Conservation (phyloP, 2,113 vertebrate genomes). For the Sturnus vulgaris region DNA sequence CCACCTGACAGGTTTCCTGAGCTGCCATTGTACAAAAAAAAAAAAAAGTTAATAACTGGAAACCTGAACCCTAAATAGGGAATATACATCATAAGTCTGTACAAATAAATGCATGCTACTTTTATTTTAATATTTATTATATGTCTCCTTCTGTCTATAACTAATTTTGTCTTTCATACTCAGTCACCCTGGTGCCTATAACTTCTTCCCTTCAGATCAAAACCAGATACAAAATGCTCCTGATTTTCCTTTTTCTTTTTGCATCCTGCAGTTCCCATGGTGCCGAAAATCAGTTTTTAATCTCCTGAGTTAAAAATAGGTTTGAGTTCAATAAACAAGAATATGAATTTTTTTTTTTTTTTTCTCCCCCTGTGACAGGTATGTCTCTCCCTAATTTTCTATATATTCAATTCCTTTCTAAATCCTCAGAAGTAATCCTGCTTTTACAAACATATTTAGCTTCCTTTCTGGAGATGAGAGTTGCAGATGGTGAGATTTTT, state of each 20-base stretch:
- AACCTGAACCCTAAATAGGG: not conserved
- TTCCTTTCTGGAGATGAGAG: constrained; percentile 5
- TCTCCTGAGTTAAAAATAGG: not conserved
- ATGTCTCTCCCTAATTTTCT: not conserved
- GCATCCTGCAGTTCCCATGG: not conserved
- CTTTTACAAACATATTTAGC: constrained; percentile 20
- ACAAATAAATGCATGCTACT: not conserved
- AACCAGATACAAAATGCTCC: not conserved
- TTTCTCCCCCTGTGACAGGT: not conserved
- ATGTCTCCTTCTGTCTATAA: not conserved
- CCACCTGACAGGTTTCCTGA: not conserved
- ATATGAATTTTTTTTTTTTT: not conserved
- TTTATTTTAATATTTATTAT: not conserved
- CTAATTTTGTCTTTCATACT: not conserved
- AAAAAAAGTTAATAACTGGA: not conserved
- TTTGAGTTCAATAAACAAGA: not conserved
- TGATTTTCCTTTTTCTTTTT: not conserved
- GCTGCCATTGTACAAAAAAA: not conserved
- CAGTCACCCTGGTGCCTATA: not conserved
- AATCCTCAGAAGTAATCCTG: constrained; percentile 11
- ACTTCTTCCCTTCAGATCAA: not conserved
- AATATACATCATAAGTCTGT: not conserved
- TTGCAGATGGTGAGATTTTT: constrained; percentile 47
- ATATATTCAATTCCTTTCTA: not conserved
- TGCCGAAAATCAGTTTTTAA: constrained; percentile 23